Evolutionary conservation across 2,797 vertebrate genomes (phyloP), one percentile per base, ranked within the genome.

Genomic region (Petrocephalus schoutedeni): DNA sequence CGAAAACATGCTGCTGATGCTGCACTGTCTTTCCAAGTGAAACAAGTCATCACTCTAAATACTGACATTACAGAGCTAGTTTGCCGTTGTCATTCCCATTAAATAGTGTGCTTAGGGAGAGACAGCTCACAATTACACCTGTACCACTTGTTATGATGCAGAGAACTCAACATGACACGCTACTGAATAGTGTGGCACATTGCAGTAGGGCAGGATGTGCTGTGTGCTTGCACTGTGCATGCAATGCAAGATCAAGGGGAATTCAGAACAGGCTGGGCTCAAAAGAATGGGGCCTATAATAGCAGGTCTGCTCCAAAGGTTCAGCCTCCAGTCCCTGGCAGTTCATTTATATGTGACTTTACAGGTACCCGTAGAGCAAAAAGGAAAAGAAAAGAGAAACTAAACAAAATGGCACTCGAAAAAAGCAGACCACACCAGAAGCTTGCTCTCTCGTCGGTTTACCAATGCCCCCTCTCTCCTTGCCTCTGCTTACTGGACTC

Each of bases 301-400:
- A 90, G 64, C 64, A 71, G 64, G 28, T 71, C 64, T 90, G 90
- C 87, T 92, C 21, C 21, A 28, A 91, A 94, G 92, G 92, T 91
- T 92, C 92, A 90, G 89, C 92, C 89, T 91, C 91, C 90, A 90
- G 90, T 91, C 93, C 7, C 88, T 90, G 90, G 93, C 91, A 93
- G 92, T 93, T 93, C 85, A 94, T 94, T 95, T 94, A 93, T 93
- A 93, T 92, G 92, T 94, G 94, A 93, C 94, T 94, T 93, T 91
- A 92, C 95, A 94, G 91, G 92, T 93, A 93, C 92, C 93, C 92
- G 94, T 92, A 95, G 93, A 53, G 57, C 23, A 51, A 51, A 21
- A 36, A 28, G 14, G 45, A 19, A 14, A 32, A 19, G 23, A 49
- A 86, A 86, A n/a, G 9, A 23, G 19, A 36, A 82, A 91, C 93